Evolutionary conservation across 2,797 vertebrate genomes (phyloP), one percentile per base, ranked within the genome.

Genomic region (Sternarchorhynchus goeldii): DNA sequence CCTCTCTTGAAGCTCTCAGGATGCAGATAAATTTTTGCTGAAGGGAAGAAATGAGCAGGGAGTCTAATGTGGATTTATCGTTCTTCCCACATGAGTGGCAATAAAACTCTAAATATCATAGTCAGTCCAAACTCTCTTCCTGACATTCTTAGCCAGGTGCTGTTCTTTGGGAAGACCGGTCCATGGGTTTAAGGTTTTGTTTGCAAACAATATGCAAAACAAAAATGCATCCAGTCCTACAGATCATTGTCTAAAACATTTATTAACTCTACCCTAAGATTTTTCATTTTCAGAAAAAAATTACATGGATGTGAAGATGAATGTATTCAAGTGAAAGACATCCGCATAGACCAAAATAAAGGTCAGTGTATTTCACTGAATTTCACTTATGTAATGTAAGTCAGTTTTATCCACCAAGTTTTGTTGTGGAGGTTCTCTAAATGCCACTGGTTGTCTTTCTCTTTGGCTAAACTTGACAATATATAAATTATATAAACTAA

Each of bases 331-430:
- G 2, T 50, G 20, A n/a, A 73, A 45, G 53, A 53, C 63, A 60
- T 73, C 73, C 59, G 41, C 65, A 21, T 45, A 41, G 55, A 8
- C 31, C 32, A 68, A 70, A 73, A 58, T 76, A 77, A 84, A 84
- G 73, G 73, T 81, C 79, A 79, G 39, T 17, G 53, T 73, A 73
- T 73, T 79, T 65, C 71, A 75, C 29, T 79, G 21, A 69, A 20
- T 68, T 8, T 20, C 31, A 41, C 55, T 70, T 77, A n/a, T n/a
- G n/a, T 41, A 81, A 72, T 65, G 34, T 73, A 79, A 59, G 34
- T 71, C 20, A 25, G 8, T 64, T 78, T 78, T 72, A 64, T 56
- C 32, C 68, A 18, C 31, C 32, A 17, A 20, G 16, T 73, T 79
- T 21, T 41, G 59, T 36, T 67, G 70, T 14, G 45, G 25, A 6